These are phyloP conservation scores for Eilema depressum DNA, from an alignment of 2,888 invertebrate genomes.

Conservation along the genomic window DNA sequence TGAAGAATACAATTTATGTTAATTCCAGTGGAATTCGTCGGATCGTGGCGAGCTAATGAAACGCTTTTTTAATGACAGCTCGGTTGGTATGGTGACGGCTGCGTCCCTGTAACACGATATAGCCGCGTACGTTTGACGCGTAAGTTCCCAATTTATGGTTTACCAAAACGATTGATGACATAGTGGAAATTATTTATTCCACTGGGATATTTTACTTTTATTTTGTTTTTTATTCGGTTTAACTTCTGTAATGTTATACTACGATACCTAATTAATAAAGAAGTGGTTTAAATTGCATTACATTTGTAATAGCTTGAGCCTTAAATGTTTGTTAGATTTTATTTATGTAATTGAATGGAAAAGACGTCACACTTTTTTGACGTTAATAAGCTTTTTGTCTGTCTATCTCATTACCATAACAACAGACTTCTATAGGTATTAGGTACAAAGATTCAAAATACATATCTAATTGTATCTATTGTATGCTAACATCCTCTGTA, in stretches of 20 bases:
- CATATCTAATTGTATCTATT: slow-evolving; percentile 24
- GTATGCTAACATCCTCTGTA: slow-evolving; percentile 21
- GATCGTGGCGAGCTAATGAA: slow-evolving; percentile 45
- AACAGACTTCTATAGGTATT: neutral
- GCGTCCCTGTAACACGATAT: slow-evolving; percentile 69
- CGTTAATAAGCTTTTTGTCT: neutral
- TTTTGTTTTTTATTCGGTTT: slow-evolving; percentile 62
- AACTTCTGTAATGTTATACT: slow-evolving; percentile 68
- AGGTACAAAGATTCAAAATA: slow-evolving; percentile 1
- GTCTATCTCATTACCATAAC: neutral
- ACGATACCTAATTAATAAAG: slow-evolving; percentile 44
- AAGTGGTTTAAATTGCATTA: slow-evolving; percentile 45
- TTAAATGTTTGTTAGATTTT: slow-evolving; percentile 9
- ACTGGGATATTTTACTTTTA: slow-evolving; percentile 66
- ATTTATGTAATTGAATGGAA: slow-evolving; percentile 21
- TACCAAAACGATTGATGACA: slow-evolving; percentile 80
- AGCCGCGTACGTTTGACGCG: slow-evolving; percentile 63
- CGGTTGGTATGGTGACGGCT: slow-evolving; percentile 62
- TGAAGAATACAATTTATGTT: slow-evolving; percentile 38
- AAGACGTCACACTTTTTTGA: slow-evolving; percentile 25
- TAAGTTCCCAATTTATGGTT: slow-evolving; percentile 76
- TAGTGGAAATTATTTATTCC: slow-evolving; percentile 76
- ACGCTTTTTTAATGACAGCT: slow-evolving; percentile 58
- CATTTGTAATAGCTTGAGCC: slow-evolving; percentile 41
- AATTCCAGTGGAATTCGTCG: slow-evolving; percentile 43